Evolutionary conservation across 2,888 invertebrate species (phyloP).

Genomic region (Tineola bisselliella): DNA sequence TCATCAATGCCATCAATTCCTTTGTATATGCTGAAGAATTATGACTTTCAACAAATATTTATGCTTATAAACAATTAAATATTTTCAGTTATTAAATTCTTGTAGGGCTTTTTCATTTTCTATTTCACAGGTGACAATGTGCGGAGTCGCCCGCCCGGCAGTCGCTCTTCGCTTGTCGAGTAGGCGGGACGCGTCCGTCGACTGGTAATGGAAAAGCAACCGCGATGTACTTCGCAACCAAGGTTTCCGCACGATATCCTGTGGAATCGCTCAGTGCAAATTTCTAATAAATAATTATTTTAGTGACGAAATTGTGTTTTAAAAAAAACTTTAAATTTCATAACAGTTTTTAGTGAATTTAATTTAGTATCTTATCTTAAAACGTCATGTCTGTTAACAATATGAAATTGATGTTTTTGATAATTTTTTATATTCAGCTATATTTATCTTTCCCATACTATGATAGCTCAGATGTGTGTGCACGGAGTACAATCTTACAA

Average conservation of each 20-base stretch:
- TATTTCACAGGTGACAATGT: background rate
- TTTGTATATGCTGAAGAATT: too few species aligned
- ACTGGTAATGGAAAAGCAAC: background rate
- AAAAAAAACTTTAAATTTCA: background rate
- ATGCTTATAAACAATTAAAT: too few species aligned
- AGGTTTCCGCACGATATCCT: background rate
- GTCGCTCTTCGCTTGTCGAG: background rate
- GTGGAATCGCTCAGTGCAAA: background rate
- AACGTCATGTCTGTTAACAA: background rate
- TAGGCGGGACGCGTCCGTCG: background rate
- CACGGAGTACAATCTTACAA: too few species aligned
- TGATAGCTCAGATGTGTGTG: too few species aligned
- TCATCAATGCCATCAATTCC: too few species aligned
- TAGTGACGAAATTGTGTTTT: background rate
- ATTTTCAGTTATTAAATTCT: too few species aligned
- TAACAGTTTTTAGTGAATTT: background rate
- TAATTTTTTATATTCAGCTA: background rate
- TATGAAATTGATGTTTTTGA: constrained; percentile 2
- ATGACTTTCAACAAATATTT: too few species aligned
- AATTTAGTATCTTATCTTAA: background rate
- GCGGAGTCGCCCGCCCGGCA: background rate
- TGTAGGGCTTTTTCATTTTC: background rate
- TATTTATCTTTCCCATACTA: too few species aligned
- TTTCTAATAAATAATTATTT: background rate
- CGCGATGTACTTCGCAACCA: background rate